Evolutionary conservation across 2,888 invertebrate species (phyloP).

Genomic region (Diplolepis rosae): DNA sequence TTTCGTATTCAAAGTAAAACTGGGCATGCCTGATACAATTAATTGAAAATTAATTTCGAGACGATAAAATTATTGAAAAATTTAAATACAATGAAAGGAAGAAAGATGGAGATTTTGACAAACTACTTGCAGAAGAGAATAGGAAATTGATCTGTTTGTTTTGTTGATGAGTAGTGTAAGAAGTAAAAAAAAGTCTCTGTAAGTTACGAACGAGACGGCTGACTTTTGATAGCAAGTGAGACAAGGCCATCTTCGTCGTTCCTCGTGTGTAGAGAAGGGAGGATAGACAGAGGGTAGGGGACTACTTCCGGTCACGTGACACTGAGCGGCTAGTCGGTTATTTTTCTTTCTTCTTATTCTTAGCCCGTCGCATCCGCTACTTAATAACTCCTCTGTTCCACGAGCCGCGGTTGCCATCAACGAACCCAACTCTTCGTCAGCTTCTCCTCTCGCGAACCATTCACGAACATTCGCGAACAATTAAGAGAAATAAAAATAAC

Average conservation of each 20-base stretch:
- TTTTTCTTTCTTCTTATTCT: slow-evolving; percentile 74
- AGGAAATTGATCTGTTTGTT: not conserved
- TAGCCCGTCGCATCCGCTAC: slow-evolving; percentile 69
- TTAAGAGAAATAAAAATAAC: not conserved
- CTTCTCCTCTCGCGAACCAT: slow-evolving; percentile 18
- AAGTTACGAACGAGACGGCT: slow-evolving; percentile 53
- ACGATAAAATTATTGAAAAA: too few species aligned
- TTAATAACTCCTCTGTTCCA: slow-evolving; percentile 67
- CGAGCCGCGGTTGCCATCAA: slow-evolving; percentile 48
- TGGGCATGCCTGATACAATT: too few species aligned
- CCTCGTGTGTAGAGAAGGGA: slow-evolving; percentile 40
- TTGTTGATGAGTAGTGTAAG: not conserved
- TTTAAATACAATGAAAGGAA: too few species aligned
- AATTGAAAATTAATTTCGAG: too few species aligned
- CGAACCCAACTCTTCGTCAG: slow-evolving; percentile 31
- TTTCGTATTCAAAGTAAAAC: too few species aligned
- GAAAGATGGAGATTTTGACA: not conserved
- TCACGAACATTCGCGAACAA: too few species aligned
- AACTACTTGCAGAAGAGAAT: not conserved
- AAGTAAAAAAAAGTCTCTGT: slow-evolving; percentile 17
- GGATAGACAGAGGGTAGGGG: slow-evolving; percentile 50
- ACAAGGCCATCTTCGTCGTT: slow-evolving; percentile 55
- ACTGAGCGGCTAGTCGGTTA: slow-evolving; percentile 67
- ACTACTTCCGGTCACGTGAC: slow-evolving; percentile 73
- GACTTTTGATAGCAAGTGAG: slow-evolving; percentile 56